Base-by-base conservation (phyloP, 2,888 invertebrate species). In the Monoplex corrugatus region DNA sequence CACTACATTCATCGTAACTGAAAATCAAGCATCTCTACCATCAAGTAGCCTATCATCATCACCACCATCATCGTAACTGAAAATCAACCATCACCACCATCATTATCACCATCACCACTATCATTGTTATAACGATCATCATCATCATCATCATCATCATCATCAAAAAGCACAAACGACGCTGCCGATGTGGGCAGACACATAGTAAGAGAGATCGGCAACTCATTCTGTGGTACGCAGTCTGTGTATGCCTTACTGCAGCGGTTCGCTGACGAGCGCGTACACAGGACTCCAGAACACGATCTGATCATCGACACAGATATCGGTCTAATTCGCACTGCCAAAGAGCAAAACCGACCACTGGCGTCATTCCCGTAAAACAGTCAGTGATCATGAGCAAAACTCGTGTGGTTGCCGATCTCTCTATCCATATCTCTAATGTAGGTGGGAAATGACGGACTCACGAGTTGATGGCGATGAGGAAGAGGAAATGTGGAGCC, bases 401-500 rank as follows among this genome's bases (percentile, higher is more conserved):
- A 19, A 13, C 50, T 50, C 8, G 8, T 19, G 50, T 19, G 50
- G 19, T 50, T 8, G 19, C 50, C n/a, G n/a, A 13, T 72, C 6
- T 8, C 72, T 8, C 8, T n/a, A 6, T n/a, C n/a, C 13, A 32
- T n/a, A 57, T 40, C n/a, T n/a, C n/a, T n/a, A n/a, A 19, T 50
- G 50, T 19, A 50, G 10, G 13, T 13, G 13, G 50, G 8, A 50
- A 8, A 50, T 50, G 72, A 32, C 38, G 35, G 23, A 90, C 91
- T 90, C 43, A 96, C 96, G 95, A 93, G 91, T 96, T 96, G 87
- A 96, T 96, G 40, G 96, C 96, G 2, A 96, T 93, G 5, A 96
- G 95, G 92, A 95, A 96, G 57, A 96, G 95, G 91, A 96, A 96
- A 92, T 96, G 96, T 5, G 96, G 96, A 1, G 96, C 96, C 88